These are phyloP conservation scores for Cynopterus brachyotis DNA, from an alignment of 2,113 vertebrate species.

Conservation along the genomic window DNA sequence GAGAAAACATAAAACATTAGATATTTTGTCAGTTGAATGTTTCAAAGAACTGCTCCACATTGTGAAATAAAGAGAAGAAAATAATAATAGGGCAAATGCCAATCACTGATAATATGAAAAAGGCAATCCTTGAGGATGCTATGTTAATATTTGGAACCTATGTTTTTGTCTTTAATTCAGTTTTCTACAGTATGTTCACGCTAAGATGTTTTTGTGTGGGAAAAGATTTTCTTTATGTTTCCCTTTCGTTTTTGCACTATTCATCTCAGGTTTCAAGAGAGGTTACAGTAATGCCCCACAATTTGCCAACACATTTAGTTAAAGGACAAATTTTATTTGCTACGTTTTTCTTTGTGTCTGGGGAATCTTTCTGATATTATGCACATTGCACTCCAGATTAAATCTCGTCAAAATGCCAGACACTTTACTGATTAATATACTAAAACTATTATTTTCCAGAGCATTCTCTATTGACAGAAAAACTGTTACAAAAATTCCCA, in stretches of 20 bases:
- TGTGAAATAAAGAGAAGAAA: background rate
- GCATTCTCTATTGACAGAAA: conserved; percentile 5
- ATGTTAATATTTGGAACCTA: background rate
- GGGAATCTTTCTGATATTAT: background rate
- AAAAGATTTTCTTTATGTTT: background rate
- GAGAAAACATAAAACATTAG: background rate
- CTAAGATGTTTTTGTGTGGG: conserved; percentile 38
- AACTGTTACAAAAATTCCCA: background rate
- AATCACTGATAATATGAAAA: rapidly evolving
- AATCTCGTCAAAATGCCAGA: background rate
- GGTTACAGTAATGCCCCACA: background rate
- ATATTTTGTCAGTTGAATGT: background rate
- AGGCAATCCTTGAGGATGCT: background rate
- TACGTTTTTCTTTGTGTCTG: background rate
- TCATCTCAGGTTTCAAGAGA: background rate
- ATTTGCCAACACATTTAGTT: conserved; percentile 27
- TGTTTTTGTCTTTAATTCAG: background rate
- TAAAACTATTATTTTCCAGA: conserved; percentile 3
- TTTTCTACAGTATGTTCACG: background rate
- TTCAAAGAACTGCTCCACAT: background rate
- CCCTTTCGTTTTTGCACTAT: background rate
- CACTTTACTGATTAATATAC: conserved; percentile 32
- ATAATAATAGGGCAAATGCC: background rate
- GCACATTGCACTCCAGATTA: background rate
- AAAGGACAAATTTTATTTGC: background rate